These are phyloP conservation scores for Paradoxurus hermaphroditus DNA, from an alignment of 2,113 vertebrate species.

Conservation along the genomic window DNA sequence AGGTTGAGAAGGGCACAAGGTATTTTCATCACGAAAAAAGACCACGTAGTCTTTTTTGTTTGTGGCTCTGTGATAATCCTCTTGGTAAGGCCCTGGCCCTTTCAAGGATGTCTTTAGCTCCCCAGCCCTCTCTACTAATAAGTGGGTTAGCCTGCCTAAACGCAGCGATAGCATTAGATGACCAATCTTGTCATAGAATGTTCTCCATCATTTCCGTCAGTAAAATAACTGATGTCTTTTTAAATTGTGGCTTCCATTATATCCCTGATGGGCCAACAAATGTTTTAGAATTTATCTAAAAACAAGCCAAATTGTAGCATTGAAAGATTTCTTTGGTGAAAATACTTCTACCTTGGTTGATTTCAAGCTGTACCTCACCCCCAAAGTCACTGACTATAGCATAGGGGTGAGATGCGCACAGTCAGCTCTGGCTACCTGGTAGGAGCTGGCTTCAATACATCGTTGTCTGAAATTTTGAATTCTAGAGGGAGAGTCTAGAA, in stretches of 20 bases:
- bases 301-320: neutral
- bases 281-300: neutral
- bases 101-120: neutral
- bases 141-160: neutral
- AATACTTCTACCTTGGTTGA: neutral
- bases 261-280: neutral
- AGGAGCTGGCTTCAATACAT: neutral
- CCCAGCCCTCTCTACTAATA: neutral
- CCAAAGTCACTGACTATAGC: neutral
- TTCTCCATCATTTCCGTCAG: neutral
- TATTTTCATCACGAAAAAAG: neutral
- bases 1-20: neutral
- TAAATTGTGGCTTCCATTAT: neutral
- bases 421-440: neutral
- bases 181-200: neutral
- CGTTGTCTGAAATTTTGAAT: neutral
- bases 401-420: neutral
- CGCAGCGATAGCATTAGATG: neutral
- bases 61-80: neutral
- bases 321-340: neutral
- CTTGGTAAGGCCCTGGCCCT: neutral
- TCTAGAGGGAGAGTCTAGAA: neutral
- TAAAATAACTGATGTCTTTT: neutral
- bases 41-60: neutral
- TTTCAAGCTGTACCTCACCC: neutral